These are phyloP conservation scores for Phanerotoma sp. DNA, from an alignment of 2,888 invertebrate species.

Conservation along the genomic window DNA sequence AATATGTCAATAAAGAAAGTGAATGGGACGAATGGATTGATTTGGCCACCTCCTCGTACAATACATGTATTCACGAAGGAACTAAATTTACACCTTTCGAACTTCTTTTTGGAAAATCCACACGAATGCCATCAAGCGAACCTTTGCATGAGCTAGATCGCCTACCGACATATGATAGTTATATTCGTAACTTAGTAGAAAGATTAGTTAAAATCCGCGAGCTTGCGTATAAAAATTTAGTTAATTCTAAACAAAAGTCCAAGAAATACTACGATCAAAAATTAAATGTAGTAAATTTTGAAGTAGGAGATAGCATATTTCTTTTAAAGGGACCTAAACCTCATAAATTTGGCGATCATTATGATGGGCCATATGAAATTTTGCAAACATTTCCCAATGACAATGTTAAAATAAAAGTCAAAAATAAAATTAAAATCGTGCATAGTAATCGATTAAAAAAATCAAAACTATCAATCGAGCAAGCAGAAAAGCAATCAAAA, in stretches of 20 bases:
- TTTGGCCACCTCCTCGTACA: not conserved
- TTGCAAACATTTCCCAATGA: constrained; percentile 6
- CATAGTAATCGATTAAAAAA: constrained; percentile 17
- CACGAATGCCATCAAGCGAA: constrained; percentile 8
- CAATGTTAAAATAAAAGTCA: constrained; percentile 17
- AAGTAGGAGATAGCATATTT: constrained; percentile 16
- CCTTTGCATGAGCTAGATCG: not conserved
- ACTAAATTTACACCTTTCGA: constrained; percentile 11
- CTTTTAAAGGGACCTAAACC: constrained; percentile 19
- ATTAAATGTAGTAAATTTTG: constrained; percentile 7
- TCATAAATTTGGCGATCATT: constrained; percentile 26
- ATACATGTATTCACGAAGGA: too few relatives aligned
- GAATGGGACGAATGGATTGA: constrained; percentile 32
- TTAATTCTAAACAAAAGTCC: constrained; percentile 15
- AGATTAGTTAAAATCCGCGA: constrained; percentile 9
- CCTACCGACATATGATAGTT: constrained; percentile 22
- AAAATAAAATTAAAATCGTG: constrained; percentile 5
- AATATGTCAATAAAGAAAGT: constrained; percentile 19
- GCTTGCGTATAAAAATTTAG: constrained; percentile 15
- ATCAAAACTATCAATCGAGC: constrained; percentile 4
- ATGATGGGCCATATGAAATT: constrained; percentile 23
- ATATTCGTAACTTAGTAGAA: constrained; percentile 18
- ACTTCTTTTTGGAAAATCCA: constrained; percentile 12
- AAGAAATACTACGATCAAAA: constrained; percentile 25
- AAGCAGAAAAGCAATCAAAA: not conserved